Evolutionary conservation across 2,113 vertebrate species (phyloP).

Genomic region (Myxocyprinus asiaticus): DNA sequence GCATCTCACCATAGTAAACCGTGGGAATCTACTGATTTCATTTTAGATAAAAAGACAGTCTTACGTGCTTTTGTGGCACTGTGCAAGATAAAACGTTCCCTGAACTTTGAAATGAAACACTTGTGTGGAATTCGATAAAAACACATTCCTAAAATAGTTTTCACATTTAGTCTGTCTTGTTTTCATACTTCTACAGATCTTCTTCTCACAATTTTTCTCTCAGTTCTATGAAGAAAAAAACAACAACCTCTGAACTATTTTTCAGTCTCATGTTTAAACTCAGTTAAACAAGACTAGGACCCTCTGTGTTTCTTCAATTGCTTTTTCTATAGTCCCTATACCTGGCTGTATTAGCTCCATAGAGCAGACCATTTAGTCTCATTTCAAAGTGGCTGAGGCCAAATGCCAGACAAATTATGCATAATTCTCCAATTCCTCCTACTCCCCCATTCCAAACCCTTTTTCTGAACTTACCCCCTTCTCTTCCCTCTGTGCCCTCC

Average conservation of each 20-base stretch:
- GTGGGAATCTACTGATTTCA: neutral
- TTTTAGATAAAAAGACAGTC: neutral
- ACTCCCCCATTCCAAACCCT: conserved; percentile 12
- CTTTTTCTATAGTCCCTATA: neutral
- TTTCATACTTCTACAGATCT: neutral
- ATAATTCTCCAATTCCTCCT: conserved; percentile 58
- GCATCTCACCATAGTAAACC: neutral
- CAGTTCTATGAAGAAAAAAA: too few species aligned
- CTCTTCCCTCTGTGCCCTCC: conserved; percentile 34
- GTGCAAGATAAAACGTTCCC: neutral
- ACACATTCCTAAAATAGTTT: neutral
- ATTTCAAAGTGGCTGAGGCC: conserved; percentile 73
- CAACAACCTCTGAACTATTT: too few species aligned
- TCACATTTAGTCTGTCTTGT: neutral
- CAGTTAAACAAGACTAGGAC: neutral
- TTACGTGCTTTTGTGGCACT: neutral
- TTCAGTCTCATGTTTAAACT: neutral
- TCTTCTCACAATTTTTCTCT: neutral
- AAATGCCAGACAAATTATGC: conserved; percentile 68
- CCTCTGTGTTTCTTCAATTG: neutral
- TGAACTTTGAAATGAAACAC: neutral
- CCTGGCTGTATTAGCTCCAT: neutral
- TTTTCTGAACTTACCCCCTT: conserved; percentile 18
- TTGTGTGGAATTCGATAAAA: neutral
- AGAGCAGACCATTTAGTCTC: conserved; percentile 68